These are phyloP conservation scores for Gambusia holbrooki DNA, from an alignment of 2,113 vertebrate genomes.

Conservation along the genomic window DNA sequence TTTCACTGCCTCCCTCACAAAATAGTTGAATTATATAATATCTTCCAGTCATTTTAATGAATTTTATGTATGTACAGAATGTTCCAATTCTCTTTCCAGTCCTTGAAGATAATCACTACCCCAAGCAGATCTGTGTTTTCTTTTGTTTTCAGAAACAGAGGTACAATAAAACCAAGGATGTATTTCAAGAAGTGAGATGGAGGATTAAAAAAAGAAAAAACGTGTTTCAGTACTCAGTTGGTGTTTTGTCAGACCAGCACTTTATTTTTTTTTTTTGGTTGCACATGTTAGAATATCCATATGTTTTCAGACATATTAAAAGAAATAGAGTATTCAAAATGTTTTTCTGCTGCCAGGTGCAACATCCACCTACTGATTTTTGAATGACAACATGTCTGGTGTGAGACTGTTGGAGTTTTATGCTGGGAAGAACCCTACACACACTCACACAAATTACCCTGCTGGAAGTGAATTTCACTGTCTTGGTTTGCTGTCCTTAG, in stretches of 20 bases:
- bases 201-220: conserved; percentile 5
- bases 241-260: neutral
- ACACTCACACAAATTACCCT: conserved; percentile 7
- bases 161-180: conserved; percentile 10
- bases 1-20: conserved; percentile 17
- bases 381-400: conserved; percentile 17
- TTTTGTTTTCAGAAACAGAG: conserved; percentile 11
- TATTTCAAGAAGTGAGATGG: conserved; percentile 4
- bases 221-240: neutral
- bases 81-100: conserved; percentile 24
- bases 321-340: neutral
- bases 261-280: conserved; percentile 1
- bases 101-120: conserved; percentile 3
- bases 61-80: conserved; percentile 24
- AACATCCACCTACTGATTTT: conserved; percentile 9
- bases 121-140: neutral
- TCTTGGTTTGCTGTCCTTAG: conserved; percentile 34
- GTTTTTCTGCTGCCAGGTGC: conserved; percentile 29
- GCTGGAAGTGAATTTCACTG: conserved; percentile 34
- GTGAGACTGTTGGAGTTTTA: conserved; percentile 5
- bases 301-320: neutral
- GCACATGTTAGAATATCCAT: neutral
- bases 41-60: conserved; percentile 26
- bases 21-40: conserved; percentile 30
- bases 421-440: conserved; percentile 23